Base-by-base conservation (phyloP, 2,888 invertebrate genomes). In the Mantis religiosa region DNA sequence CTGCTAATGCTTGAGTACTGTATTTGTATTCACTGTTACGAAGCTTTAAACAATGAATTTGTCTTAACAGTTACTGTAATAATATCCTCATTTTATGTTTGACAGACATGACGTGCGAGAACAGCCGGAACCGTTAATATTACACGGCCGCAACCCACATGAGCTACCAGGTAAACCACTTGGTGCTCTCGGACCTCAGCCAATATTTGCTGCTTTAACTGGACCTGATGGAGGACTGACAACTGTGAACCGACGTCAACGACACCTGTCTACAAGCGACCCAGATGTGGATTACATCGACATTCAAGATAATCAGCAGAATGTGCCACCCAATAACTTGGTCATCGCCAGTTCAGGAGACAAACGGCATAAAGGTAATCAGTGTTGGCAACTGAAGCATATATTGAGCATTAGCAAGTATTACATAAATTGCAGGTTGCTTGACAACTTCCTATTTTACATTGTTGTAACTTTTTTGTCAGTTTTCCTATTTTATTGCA, bases 211-310 rank as follows among this genome's bases (percentile, higher is more conserved):
- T 15, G 96, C 97, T 88, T 96, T 96, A 92, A 97, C 97, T 0
- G 98, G 98, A 14, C 98, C 98, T 0, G 96, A 96, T 91, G 96
- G 96, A 89, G 98, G 98, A 1, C 94, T 98, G 6, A 96, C 96
- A 0, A 95, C 96, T 86, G 96, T 97, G 34, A 96, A 96, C 92
- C 93, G 95, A 86, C 94, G 94, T 87, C 95, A 96, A 91, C 94
- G 95, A 91, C 96, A 96, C 92, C 94, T 96, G 90, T 95, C 95
- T 89, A 94, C 95, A 85, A 93, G 94, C 85, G 96, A 96, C 91
- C 95, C 95, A 47, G 96, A 96, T 91, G 96, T 97, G 87, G 96
- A 96, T 92, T 97, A 96, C 91, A 96, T 97, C 90, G 96, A 96
- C 91, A 96, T 93, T 90, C 92, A 94, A 90, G 93, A 94, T 90